Base-by-base conservation (phyloP, 2,888 invertebrate species). In the Caenorhabditis virilis region DNA sequence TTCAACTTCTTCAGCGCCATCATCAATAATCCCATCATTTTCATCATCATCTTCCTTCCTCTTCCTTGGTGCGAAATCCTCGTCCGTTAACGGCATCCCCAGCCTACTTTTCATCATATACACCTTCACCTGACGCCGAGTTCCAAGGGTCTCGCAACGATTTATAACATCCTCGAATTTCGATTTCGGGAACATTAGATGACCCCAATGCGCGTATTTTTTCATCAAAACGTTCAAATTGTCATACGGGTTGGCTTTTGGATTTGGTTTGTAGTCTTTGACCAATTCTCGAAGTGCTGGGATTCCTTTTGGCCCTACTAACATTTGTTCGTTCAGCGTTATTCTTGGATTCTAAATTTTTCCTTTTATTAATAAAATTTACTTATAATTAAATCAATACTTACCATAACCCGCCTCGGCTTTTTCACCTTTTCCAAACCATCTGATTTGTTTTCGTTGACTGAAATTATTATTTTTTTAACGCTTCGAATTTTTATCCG, bases 151-250 rank as follows among this genome's bases (percentile, higher is more conserved):
- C 45, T 76, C 74, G 23, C 69, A 72, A 51, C 67, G 46, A 22
- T 30, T 46, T 18, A 70, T 42, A 15, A 73, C 55, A 46, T 71
- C 69, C 54, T 77, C 72, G 16, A 70, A 71, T 43, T 69, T 76
- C 59, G 63, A 27, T 23, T 64, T 54, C 20, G 74, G 76, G 23
- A 57, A 70, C 59, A 73, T 66, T 23, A 72, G 43, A 52, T 72
- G 68, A 1, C 62, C 61, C 72, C 69, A 72, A 51, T 76, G 63
- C 22, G 70, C 64, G 47, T 68, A 68, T 63, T 67, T 64, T 52
- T 70, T 72, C 59, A 76, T 58, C 25, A 63, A 9, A 25, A 45
- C 53, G 11, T 61, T 51, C 25, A 76, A 61, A 45, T 72, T 68
- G 2, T 30, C 15, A 53, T 73, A 74, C 74, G 75, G 75, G 53